Percentiles rank a stretch among this genome's conserved stretches.
These are phyloP conservation scores for Apamea anceps DNA, from an alignment of 2,888 invertebrate species.

Conservation along the genomic window DNA sequence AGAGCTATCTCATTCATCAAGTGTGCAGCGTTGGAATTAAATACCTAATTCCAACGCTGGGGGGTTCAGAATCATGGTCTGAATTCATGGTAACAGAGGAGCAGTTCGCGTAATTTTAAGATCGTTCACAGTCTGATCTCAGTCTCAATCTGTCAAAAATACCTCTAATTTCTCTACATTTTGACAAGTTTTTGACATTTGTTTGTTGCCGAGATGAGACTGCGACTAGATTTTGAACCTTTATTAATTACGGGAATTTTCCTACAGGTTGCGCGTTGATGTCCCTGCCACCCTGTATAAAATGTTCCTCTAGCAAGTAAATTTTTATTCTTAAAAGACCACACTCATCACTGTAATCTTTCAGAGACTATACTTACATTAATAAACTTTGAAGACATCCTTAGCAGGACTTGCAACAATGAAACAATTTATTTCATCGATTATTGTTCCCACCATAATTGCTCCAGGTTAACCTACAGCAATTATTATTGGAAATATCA, in stretches of 20 bases:
- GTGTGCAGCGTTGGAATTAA: background rate
- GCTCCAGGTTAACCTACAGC: background rate
- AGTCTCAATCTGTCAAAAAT: no score
- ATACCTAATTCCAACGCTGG: no score
- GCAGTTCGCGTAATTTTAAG: no score
- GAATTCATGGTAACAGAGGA: no score
- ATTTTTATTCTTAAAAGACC: background rate
- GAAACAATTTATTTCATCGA: background rate
- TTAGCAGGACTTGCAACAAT: background rate
- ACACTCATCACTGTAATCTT: background rate
- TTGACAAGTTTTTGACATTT: no score
- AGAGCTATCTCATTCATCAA: background rate
- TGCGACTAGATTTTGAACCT: no score
- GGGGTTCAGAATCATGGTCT: no score
- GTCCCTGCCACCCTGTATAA: background rate
- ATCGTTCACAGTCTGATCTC: no score
- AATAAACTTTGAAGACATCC: background rate
- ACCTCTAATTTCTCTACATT: no score
- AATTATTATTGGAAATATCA: conserved; percentile 33
- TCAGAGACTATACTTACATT: background rate
- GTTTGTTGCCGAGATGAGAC: no score
- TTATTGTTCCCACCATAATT: conserved; percentile 6
- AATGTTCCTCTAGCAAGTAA: background rate
- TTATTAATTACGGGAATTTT: no score
- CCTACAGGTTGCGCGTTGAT: no score